A percentile compares a stretch with the other conserved stretches of the same genome.
These are phyloP conservation scores for Actenoides hombroni DNA, from an alignment of 2,113 vertebrate genomes.

Conservation along the genomic window DNA sequence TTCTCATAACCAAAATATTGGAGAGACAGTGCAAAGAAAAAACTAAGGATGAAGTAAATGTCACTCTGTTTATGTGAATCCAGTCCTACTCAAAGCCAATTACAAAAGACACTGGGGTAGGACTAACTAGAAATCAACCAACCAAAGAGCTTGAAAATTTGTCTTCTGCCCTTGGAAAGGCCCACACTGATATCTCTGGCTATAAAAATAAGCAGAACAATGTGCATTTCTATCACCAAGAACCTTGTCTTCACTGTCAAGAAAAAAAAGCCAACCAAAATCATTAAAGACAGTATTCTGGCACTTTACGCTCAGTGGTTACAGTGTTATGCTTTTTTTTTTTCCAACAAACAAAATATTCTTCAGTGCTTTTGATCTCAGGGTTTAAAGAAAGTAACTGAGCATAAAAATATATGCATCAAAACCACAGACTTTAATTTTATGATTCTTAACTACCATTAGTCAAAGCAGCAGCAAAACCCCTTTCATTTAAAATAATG, in stretches of 20 bases:
- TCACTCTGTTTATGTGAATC: slow-evolving; percentile 66
- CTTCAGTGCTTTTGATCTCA: not conserved
- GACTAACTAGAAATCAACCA: slow-evolving; percentile 67
- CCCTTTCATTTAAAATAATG: not conserved
- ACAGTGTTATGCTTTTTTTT: not conserved
- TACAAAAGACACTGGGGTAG: slow-evolving; percentile 78
- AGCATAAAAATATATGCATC: not conserved
- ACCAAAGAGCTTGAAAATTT: slow-evolving; percentile 78
- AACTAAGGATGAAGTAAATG: slow-evolving; percentile 52
- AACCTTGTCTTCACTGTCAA: not conserved
- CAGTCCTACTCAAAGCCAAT: slow-evolving; percentile 70
- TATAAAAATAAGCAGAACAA: slow-evolving; percentile 74
- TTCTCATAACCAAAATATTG: not conserved
- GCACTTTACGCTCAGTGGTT: slow-evolving; percentile 26
- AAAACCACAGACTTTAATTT: not conserved
- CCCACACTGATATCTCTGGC: slow-evolving; percentile 74
- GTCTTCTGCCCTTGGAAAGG: slow-evolving; percentile 88
- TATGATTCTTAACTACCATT: not conserved
- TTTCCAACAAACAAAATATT: not conserved
- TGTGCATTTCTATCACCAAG: slow-evolving; percentile 58
- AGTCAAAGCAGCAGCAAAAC: not conserved
- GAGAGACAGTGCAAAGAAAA: slow-evolving; percentile 45
- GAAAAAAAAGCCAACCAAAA: not conserved
- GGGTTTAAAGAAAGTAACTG: not conserved
- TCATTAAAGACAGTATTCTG: slow-evolving; percentile 44